phyloP scores from a whole-genome alignment of 2,888 invertebrate species.

The Didymodactylos carnosus region DNA sequence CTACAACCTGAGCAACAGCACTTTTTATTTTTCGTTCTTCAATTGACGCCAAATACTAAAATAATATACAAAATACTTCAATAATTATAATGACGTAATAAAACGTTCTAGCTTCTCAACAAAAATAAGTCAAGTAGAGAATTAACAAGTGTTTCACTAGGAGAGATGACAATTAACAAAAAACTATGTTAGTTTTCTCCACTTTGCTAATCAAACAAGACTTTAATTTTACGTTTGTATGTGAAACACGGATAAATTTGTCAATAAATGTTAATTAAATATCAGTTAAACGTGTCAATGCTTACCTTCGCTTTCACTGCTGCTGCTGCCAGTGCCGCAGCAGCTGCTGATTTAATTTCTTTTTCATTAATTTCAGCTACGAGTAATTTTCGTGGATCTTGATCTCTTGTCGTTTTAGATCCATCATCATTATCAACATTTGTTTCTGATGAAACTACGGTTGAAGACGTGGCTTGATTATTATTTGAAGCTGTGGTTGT shows the following conservation, averaged over 20 bases:
- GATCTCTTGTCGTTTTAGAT: too few species aligned
- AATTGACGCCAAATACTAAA: slow-evolving; percentile 15
- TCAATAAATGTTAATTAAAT: too few species aligned
- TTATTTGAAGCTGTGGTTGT: slow-evolving; percentile 1
- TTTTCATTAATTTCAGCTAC: slow-evolving; percentile 9
- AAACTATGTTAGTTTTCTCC: too few species aligned
- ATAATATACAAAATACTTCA: background rate
- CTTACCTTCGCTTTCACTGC: slow-evolving; percentile 89
- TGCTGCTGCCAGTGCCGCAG: slow-evolving; percentile 83
- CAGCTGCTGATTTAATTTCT: slow-evolving; percentile 55
- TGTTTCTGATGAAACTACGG: background rate
- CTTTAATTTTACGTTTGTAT: too few species aligned
- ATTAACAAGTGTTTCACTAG: too few species aligned
- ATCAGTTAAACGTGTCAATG: too few species aligned
- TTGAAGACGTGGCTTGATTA: background rate
- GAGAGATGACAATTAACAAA: too few species aligned
- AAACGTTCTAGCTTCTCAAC: too few species aligned
- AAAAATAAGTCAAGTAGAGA: too few species aligned
- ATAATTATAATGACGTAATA: too few species aligned
- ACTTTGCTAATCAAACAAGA: too few species aligned
- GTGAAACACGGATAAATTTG: too few species aligned
- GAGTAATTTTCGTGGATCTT: background rate
- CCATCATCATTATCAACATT: background rate
- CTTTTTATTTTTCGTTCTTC: slow-evolving; percentile 34
- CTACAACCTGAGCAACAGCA: slow-evolving; percentile 46